Evolutionary conservation across 2,797 vertebrate genomes (phyloP), one percentile per base, ranked within the genome.

Genomic region (Sylvilagus floridanus): DNA sequence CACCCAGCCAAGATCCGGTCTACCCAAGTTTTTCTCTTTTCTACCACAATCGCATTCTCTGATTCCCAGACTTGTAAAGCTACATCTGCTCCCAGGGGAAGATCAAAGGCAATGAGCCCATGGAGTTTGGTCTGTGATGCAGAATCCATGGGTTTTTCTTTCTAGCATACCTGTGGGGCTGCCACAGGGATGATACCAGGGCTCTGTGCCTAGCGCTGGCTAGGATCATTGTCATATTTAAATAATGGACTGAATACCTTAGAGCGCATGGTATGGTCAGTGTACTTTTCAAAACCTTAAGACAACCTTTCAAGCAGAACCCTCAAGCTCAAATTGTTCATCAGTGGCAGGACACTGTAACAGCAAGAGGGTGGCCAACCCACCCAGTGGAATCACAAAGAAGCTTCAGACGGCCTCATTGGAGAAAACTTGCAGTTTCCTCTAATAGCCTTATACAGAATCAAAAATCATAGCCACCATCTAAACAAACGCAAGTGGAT

Each of bases 401-500:
- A 32, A 52, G 26, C 16, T 75, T 65, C 13, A 62, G 42, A 47
- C 42, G 42, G 37, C 62, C 37, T 81, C 68, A 22, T 84, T 77
- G n/a, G 73, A 84, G 57, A 87, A 88, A 73, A 42, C 21, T 35
- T 28, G 57, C 57, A 69, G 22, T 92, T 50, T 37, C 42, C 52
- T 69, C 54, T 37, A 16, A 19, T 13, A 65, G 17, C 42, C 30
- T 92, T 78, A 47, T 0, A 66, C 72, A 71, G 76, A 85, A 88
- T 42, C 14, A 72, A 85, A 82, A 65, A 65, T n/a, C 30, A n/a
- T 1, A 95, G 52, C 60, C 65, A 83, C 66, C 47, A 75, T 65
- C 78, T 83, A 84, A 93, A 78, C 47, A 77, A 85, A 90, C 30
- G 14, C 50, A 94, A 76, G 65, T 21, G 13, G 75, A 73, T 83